Evolutionary conservation across 1,140 invertebrate genomes (phyloP).

Genomic region (Psix sp.): DNA sequence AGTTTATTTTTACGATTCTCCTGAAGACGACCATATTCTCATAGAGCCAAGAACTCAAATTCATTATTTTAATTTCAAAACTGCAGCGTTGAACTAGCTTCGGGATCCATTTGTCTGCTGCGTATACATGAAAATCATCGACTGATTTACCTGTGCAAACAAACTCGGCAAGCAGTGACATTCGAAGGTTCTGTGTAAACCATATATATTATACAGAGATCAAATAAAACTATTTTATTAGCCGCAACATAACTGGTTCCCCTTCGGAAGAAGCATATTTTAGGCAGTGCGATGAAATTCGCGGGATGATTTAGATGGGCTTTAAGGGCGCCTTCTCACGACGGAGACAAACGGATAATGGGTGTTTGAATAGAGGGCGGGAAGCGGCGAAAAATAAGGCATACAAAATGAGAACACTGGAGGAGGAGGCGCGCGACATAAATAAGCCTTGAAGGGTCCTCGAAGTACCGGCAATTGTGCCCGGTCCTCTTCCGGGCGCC

Average conservation of each 20-base stretch:
- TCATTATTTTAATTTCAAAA: too few species aligned
- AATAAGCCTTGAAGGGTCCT: slow-evolving; percentile 49
- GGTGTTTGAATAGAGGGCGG: slow-evolving; percentile 52
- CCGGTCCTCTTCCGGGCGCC: slow-evolving; percentile 65
- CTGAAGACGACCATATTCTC: too few species aligned
- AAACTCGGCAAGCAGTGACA: too few species aligned
- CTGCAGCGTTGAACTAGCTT: too few species aligned
- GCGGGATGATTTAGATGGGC: slow-evolving; percentile 36
- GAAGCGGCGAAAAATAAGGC: slow-evolving; percentile 23
- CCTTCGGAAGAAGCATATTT: slow-evolving; percentile 1
- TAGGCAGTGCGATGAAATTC: slow-evolving; percentile 4
- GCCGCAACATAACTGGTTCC: slow-evolving; percentile 4
- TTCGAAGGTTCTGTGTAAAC: background rate
- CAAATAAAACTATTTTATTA: slow-evolving; percentile 33
- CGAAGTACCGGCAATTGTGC: slow-evolving; percentile 67
- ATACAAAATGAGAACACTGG: slow-evolving; percentile 25
- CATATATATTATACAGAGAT: background rate
- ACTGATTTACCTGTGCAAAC: too few species aligned
- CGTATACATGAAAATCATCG: too few species aligned
- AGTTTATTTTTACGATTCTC: slow-evolving; percentile 20
- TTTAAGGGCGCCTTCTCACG: slow-evolving; percentile 61
- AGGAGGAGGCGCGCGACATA: slow-evolving; percentile 50
- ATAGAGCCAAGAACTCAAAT: too few species aligned
- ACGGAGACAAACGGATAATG: slow-evolving; percentile 43
- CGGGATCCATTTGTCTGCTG: too few species aligned